These are phyloP conservation scores for Ophion obscuratus DNA, from an alignment of 2,888 invertebrate genomes.

Conservation along the genomic window DNA sequence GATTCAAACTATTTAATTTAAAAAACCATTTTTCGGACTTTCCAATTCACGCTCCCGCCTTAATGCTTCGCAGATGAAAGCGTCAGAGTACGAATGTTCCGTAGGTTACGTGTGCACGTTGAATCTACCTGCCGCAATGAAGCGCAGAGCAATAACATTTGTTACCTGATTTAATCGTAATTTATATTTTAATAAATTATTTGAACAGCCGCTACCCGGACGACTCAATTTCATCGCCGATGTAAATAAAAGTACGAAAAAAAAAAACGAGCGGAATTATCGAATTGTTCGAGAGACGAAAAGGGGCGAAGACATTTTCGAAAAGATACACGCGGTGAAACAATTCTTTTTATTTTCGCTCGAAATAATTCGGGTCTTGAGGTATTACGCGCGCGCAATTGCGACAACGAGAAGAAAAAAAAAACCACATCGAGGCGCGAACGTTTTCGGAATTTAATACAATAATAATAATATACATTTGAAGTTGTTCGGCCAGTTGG, in stretches of 20 bases:
- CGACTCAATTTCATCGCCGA: neutral
- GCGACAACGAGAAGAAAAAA: neutral
- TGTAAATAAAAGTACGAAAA: neutral
- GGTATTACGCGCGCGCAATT: neutral
- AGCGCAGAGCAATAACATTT: constrained; percentile 36
- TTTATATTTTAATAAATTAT: constrained; percentile 64
- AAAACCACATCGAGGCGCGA: neutral
- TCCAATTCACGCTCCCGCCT: neutral
- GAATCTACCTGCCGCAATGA: neutral
- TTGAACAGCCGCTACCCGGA: constrained; percentile 1
- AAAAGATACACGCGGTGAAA: neutral
- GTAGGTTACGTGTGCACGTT: constrained; percentile 21
- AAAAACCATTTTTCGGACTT: too few relatives aligned
- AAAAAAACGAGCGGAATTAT: neutral
- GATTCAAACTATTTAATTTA: too few relatives aligned
- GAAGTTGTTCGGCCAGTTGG: constrained; percentile 52
- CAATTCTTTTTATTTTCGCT: neutral
- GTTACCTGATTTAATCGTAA: constrained; percentile 37
- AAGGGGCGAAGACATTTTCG: neutral
- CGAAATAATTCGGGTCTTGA: neutral
- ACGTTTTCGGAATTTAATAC: neutral
- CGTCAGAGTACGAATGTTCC: constrained; percentile 7
- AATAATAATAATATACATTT: constrained; percentile 54
- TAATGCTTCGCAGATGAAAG: neutral
- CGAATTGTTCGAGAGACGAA: neutral